Evolutionary conservation across 2,888 invertebrate species (phyloP).

Genomic region (Pseudococcus jackbeardsleyi): DNA sequence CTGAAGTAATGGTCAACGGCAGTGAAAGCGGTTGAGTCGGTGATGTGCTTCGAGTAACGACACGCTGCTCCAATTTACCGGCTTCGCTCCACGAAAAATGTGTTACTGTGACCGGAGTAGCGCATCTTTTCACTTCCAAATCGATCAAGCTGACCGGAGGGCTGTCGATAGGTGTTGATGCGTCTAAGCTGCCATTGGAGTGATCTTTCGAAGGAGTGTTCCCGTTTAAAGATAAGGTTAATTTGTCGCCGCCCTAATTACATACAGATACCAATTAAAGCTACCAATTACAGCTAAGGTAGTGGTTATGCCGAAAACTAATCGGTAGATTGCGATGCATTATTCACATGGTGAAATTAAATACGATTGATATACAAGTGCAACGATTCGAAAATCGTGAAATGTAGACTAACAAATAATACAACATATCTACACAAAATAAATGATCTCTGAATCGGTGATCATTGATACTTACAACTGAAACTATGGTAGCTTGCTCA

Average conservation of each 20-base stretch:
- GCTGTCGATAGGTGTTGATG: conserved; percentile 59
- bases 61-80: conserved; percentile 72
- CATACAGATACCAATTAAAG: conserved; percentile 63
- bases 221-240: conserved; percentile 69
- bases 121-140: conserved; percentile 69
- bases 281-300: conserved; percentile 61
- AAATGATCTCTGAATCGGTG: neutral
- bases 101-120: conserved; percentile 76
- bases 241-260: conserved; percentile 70
- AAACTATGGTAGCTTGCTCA: conserved; percentile 78
- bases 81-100: conserved; percentile 73
- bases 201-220: conserved; percentile 66
- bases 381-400: conserved; percentile 30
- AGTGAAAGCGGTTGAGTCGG: conserved; percentile 67
- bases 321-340: neutral
- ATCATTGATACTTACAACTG: conserved; percentile 76
- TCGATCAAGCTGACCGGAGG: conserved; percentile 48
- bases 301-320: neutral
- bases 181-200: conserved; percentile 66
- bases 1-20: conserved; percentile 66
- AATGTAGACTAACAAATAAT: conserved; percentile 54
- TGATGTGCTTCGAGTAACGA: conserved; percentile 67
- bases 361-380: neutral
- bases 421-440: conserved; percentile 26
- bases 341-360: neutral